Conservation (phyloP, 2,113 vertebrate genomes). For the Paratilapia polleni region DNA sequence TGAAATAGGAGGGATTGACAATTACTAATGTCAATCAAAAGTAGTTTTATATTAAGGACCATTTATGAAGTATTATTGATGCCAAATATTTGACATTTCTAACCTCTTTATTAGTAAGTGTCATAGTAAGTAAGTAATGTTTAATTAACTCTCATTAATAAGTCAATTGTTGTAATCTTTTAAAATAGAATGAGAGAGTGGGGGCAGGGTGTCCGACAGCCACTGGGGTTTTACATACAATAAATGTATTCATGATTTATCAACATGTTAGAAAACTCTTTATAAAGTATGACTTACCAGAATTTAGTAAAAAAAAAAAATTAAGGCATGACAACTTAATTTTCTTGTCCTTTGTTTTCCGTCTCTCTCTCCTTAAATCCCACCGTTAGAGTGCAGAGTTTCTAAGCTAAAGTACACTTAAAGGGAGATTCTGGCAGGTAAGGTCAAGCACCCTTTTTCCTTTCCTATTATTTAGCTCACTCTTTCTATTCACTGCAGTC, state of each 20-base stretch:
- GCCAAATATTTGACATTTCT: neutral
- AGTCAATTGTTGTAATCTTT: neutral
- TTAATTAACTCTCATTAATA: neutral
- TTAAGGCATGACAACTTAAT: neutral
- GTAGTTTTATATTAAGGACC: neutral
- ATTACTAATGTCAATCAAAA: neutral
- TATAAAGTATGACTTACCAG: neutral
- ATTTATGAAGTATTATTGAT: neutral
- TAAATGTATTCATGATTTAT: neutral
- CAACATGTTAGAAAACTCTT: neutral
- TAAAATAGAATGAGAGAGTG: neutral
- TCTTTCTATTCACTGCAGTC: conserved; percentile 42
- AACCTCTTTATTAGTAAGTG: neutral
- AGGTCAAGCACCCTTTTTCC: conserved; percentile 45
- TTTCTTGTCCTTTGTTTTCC: neutral
- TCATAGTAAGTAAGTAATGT: neutral
- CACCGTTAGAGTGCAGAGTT: neutral
- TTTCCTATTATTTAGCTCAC: conserved; percentile 39
- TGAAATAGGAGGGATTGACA: neutral
- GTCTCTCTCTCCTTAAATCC: neutral
- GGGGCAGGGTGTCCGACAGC: too few relatives aligned
- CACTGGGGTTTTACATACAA: neutral
- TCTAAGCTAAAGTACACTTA: conserved; percentile 21
- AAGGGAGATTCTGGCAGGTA: conserved; percentile 42
- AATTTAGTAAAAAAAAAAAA: neutral